Conservation (phyloP, 2,888 invertebrate species). For the Junonia oenone region DNA sequence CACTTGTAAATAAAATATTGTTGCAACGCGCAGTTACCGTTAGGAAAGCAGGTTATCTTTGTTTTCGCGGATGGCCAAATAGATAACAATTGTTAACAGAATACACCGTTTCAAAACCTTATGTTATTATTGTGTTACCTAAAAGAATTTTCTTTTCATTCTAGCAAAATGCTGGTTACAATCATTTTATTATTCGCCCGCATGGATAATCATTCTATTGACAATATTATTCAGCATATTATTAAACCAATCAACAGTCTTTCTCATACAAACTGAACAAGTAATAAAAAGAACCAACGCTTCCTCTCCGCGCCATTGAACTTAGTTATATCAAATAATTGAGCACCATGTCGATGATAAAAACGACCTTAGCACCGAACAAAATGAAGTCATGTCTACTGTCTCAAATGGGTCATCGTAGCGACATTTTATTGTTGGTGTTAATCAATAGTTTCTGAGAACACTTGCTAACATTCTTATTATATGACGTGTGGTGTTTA, state of each 20-base stretch:
- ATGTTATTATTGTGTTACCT: not conserved
- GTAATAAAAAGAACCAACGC: constrained; percentile 14
- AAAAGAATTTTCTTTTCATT: not conserved
- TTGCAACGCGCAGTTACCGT: not conserved
- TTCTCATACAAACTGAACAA: constrained; percentile 7
- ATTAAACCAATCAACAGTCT: not conserved
- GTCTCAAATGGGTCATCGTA: constrained; percentile 23
- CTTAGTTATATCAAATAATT: constrained; percentile 22
- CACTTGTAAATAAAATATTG: not conserved
- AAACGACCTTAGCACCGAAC: constrained; percentile 5
- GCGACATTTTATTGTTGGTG: constrained; percentile 19
- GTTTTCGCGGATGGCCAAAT: constrained; percentile 2
- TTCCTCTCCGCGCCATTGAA: constrained; percentile 21
- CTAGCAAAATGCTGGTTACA: not conserved
- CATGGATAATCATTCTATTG: not conserved
- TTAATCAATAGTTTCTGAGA: constrained; percentile 22
- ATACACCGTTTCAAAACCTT: not conserved
- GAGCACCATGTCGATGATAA: constrained; percentile 14
- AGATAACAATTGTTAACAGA: constrained; percentile 3
- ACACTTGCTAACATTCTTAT: constrained; percentile 13
- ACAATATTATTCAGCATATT: not conserved
- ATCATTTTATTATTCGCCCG: not conserved
- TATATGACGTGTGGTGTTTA: constrained; percentile 9
- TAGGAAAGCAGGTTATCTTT: constrained; percentile 12
- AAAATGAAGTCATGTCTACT: constrained; percentile 14